Conservation (phyloP, 2,113 vertebrate genomes). For the Platysternon megacephalum region DNA sequence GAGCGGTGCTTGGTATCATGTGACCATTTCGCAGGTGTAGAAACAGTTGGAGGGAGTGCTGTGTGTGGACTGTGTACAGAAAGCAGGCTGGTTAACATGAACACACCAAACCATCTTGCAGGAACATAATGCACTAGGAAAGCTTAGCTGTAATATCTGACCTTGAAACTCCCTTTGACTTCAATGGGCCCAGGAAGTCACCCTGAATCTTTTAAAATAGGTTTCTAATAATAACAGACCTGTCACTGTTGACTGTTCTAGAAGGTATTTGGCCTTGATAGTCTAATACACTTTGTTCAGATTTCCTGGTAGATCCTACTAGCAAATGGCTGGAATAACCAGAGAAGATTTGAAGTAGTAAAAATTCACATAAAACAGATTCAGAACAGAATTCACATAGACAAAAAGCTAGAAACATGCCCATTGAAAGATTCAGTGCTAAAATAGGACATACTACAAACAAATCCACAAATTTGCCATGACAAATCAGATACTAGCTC, state of each 20-base stretch:
- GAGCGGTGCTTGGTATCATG: not conserved
- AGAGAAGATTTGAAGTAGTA: not conserved
- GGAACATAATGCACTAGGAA: slow-evolving; percentile 48
- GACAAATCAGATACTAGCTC: not conserved
- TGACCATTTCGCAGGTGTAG: not conserved
- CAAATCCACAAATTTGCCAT: not conserved
- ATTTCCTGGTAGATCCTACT: not conserved
- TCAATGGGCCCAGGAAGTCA: not conserved
- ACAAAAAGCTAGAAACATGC: not conserved
- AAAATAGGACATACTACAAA: not conserved
- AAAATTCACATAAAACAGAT: not conserved
- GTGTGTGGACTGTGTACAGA: not conserved
- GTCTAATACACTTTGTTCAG: not conserved
- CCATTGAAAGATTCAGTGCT: not conserved
- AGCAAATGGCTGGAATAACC: not conserved
- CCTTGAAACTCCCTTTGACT: slow-evolving; percentile 35
- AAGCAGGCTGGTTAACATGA: not conserved
- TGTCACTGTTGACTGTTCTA: not conserved
- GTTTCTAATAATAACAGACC: not conserved
- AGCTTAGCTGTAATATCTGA: slow-evolving; percentile 49
- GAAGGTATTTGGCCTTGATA: not conserved
- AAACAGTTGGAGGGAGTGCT: not conserved
- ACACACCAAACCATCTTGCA: not conserved
- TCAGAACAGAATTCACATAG: not conserved
- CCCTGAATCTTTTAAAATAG: not conserved